Conservation (phyloP, 2,113 vertebrate species). For the Penelope pileata region DNA sequence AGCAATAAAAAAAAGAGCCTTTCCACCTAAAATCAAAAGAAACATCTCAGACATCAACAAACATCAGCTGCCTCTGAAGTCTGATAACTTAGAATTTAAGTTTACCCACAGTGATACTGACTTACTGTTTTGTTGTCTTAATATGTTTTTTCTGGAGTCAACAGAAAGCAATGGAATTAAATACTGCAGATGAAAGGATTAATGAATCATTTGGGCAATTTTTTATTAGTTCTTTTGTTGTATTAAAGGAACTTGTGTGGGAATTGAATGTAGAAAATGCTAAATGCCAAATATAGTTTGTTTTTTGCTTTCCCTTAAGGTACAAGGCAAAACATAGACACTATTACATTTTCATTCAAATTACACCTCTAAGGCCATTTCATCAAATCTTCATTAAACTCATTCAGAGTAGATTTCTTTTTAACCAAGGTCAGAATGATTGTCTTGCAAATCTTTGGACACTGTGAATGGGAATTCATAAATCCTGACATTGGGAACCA, state of each 20-base stretch:
- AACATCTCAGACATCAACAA: neutral
- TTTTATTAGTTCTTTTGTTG: slow-evolving; percentile 1
- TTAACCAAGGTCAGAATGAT: slow-evolving; percentile 24
- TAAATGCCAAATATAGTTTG: neutral
- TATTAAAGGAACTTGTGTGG: neutral
- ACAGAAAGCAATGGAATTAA: neutral
- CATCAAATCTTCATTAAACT: slow-evolving; percentile 36
- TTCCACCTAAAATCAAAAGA: neutral
- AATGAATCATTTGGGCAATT: neutral
- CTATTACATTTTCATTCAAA: slow-evolving; percentile 39
- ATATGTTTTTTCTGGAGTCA: neutral
- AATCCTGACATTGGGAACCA: slow-evolving; percentile 40
- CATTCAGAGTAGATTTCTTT: slow-evolving; percentile 11
- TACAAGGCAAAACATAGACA: neutral
- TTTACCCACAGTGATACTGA: neutral
- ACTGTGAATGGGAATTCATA: slow-evolving; percentile 21
- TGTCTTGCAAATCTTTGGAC: slow-evolving; percentile 36
- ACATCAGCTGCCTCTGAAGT: neutral
- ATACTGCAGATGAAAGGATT: neutral
- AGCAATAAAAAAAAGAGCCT: neutral
- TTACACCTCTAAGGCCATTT: slow-evolving; percentile 18
- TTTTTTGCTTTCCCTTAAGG: neutral
- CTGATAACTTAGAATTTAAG: neutral
- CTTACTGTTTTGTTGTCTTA: neutral
- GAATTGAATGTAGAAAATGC: neutral